phyloP scores from a whole-genome alignment of 2,113 vertebrate species.

The Dendropsophus ebraccatus region DNA sequence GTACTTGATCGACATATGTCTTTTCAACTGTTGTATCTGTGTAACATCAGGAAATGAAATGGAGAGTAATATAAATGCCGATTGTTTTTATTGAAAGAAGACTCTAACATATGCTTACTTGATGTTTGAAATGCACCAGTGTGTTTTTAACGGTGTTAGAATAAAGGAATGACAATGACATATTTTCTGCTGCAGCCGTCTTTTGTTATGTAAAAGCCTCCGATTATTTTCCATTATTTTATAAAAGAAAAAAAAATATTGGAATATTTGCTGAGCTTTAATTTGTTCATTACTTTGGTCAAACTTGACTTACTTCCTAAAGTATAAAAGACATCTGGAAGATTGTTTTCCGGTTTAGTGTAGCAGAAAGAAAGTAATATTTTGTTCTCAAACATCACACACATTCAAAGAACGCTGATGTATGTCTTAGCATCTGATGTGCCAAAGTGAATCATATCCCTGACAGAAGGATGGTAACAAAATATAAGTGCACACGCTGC shows the following conservation, averaged over 20 bases:
- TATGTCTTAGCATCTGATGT: constrained; percentile 46
- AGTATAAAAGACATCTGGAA: constrained; percentile 20
- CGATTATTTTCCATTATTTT: neutral
- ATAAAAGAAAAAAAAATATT: neutral
- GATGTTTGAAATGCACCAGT: neutral
- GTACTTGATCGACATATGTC: no score
- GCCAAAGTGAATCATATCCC: constrained; percentile 56
- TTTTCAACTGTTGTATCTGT: neutral
- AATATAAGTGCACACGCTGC: constrained; percentile 53
- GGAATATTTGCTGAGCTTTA: neutral
- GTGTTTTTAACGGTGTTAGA: neutral
- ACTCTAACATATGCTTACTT: neutral
- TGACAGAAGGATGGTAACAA: constrained; percentile 53
- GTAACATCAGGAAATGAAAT: neutral
- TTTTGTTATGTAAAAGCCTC: neutral
- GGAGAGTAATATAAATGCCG: neutral
- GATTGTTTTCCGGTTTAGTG: constrained; percentile 52
- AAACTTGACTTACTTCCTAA: constrained; percentile 12
- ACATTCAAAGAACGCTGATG: constrained; percentile 35
- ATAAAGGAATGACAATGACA: neutral
- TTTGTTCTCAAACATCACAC: neutral
- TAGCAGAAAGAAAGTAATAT: constrained; percentile 67
- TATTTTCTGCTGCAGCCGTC: neutral
- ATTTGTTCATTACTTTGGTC: constrained; percentile 31
- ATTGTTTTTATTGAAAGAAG: neutral